Conservation (phyloP, 2,888 invertebrate genomes). For the Eilema sororculum region DNA sequence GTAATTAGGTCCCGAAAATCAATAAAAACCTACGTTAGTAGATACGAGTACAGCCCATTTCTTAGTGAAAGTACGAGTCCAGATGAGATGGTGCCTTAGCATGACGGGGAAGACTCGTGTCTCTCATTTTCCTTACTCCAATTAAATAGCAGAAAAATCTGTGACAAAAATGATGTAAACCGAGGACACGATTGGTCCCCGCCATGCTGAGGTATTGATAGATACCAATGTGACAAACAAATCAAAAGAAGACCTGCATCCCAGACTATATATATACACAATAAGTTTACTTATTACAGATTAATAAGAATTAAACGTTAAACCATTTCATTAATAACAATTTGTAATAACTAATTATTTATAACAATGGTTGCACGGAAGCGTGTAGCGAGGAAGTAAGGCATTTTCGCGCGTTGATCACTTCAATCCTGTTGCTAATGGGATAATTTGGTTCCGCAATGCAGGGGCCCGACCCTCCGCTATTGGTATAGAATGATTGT, state of each 20-base stretch:
- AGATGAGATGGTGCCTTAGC: background rate
- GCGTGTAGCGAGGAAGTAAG: constrained; percentile 78
- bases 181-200: too few species aligned
- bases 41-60: background rate
- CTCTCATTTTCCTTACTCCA: too few species aligned
- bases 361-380: constrained; percentile 32
- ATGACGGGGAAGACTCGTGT: too few species aligned
- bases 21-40: too few species aligned
- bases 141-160: too few species aligned
- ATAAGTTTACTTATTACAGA: background rate
- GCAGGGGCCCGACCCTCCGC: constrained; percentile 77
- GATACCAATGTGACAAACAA: background rate
- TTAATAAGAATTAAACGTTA: background rate
- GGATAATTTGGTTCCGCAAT: constrained; percentile 78
- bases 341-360: constrained; percentile 9
- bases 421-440: constrained; percentile 78
- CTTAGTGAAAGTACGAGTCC: background rate
- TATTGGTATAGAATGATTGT: constrained; percentile 70
- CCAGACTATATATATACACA: background rate
- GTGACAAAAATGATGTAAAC: too few species aligned
- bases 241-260: background rate
- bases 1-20: too few species aligned
- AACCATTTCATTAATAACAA: constrained; percentile 7
- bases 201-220: too few species aligned
- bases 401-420: constrained; percentile 80